Conservation (phyloP, 2,113 vertebrate species). For the Sapayoa aenigma region DNA sequence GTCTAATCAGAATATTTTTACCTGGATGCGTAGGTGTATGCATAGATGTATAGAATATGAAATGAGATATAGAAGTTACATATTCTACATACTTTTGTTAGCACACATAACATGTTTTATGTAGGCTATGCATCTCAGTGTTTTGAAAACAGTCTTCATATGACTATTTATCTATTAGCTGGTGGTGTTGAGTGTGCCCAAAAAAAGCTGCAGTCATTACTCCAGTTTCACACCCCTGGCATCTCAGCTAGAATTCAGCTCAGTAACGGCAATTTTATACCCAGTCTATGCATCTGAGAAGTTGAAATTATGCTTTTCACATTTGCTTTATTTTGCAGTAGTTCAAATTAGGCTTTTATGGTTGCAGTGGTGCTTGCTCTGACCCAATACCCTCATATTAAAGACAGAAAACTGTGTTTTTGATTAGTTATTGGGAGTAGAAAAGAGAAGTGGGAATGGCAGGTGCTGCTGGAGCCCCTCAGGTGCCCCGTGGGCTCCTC, state of each 20-base stretch:
- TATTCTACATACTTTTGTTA: neutral
- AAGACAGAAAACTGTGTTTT: neutral
- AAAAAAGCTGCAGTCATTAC: neutral
- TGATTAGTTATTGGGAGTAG: accelerated
- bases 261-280: neutral
- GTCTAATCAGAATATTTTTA: neutral
- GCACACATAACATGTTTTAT: neutral
- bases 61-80: neutral
- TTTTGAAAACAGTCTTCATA: neutral
- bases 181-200: neutral
- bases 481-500: neutral
- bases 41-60: neutral
- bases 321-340: neutral
- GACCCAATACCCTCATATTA: neutral
- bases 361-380: neutral
- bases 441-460: neutral
- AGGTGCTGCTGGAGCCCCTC: accelerated
- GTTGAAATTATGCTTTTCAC: neutral
- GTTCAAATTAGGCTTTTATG: accelerated
- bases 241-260: neutral
- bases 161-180: neutral
- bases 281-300: neutral
- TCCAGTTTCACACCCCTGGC: neutral
- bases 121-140: neutral
- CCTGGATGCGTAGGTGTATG: neutral